Evolutionary conservation across 2,888 invertebrate species (phyloP), one percentile per base, ranked within the genome.

Genomic region (Andrena camellia): DNA sequence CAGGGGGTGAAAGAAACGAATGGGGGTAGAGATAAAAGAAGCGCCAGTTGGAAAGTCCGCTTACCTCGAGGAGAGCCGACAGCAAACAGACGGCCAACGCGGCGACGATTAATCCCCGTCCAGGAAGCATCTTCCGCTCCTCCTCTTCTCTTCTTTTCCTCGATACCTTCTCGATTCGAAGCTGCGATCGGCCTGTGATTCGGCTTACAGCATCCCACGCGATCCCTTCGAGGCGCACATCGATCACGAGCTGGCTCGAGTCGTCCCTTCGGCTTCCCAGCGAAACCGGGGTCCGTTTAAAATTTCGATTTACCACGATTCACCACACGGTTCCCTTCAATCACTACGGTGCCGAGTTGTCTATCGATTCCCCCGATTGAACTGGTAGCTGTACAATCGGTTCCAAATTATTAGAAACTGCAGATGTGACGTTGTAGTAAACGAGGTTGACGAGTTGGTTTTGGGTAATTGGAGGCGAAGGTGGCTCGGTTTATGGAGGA

Each of bases 41-140:
- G 17, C 13, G 42, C 5, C 42, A 17, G 42, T 42, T 42, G 23
- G 23, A 26, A 20, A 71, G 64, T 64, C 73, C 6, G 29, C 84
- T 82, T 63, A 90, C 90, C 89, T 87, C 67, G 26, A 86, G 42
- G 20, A 82, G 76, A 68, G 73, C 78, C 50, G 72, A 64, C 54
- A 88, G 20, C 54, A 84, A 31, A 59, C 84, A 83, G 20, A 75
- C 54, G 23, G 63, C 66, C 31, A 90, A 77, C 31, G 81, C 69
- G 62, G 83, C 66, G 48, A 75, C 80, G 76, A 84, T 87, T 72
- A 85, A 84, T 78, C 69, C 81, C 64, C 75, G 76, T 63, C 31
- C 66, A 67, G 68, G 23, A 35, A 84, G 52, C 89, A 89, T 89
- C 63, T 78, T 71, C 60, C 35, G 3, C 70, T 66, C 64, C 23